A percentile compares a stretch with the other conserved stretches of the same genome.
Evolutionary conservation across 2,888 invertebrate species (phyloP).

Genomic region (Baccha elongata): DNA sequence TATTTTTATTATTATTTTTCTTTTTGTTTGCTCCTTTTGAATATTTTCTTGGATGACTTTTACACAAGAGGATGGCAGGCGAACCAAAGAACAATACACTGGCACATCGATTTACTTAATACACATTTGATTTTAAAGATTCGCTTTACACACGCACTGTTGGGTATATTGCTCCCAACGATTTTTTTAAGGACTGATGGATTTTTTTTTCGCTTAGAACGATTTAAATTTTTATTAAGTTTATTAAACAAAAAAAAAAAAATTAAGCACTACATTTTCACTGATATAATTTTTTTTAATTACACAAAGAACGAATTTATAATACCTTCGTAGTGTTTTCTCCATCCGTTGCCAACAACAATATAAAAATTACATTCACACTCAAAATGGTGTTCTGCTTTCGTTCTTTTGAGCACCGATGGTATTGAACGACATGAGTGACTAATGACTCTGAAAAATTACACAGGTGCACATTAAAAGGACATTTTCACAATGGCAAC

Average conservation of each 20-base stretch:
- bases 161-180: conserved; percentile 26
- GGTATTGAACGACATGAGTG: conserved; percentile 61
- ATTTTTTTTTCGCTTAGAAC: neutral
- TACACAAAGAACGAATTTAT: conserved; percentile 34
- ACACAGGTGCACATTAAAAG: conserved; percentile 69
- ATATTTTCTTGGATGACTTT: conserved; percentile 46
- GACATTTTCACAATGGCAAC: conserved; percentile 64
- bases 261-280: neutral
- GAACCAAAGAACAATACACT: conserved; percentile 67
- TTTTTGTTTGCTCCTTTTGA: conserved; percentile 30
- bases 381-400: conserved; percentile 63
- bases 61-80: conserved; percentile 31
- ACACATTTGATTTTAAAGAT: conserved; percentile 69
- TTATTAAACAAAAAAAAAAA: neutral
- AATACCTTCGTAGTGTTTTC: conserved; percentile 50
- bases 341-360: conserved; percentile 64
- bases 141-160: conserved; percentile 56
- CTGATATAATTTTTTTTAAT: neutral
- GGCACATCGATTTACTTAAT: conserved; percentile 71
- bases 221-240: neutral
- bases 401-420: conserved; percentile 48
- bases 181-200: conserved; percentile 25
- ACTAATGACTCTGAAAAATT: conserved; percentile 66
- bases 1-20: conserved; percentile 13
- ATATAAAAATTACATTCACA: conserved; percentile 34